Evolutionary conservation across 2,888 invertebrate species (phyloP).

Genomic region (Odontocerum albicorne): DNA sequence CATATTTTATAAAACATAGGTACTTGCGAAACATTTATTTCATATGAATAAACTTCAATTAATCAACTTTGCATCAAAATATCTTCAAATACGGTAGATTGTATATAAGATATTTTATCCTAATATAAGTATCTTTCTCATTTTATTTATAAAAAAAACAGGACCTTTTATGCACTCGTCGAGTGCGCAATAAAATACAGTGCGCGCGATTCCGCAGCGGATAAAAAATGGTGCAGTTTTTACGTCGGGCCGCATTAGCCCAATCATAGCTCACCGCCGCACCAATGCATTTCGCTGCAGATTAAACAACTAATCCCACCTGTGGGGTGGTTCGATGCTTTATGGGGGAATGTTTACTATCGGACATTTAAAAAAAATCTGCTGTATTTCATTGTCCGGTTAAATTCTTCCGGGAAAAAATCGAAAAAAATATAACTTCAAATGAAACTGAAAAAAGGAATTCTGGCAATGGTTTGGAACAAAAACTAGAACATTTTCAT

Average conservation of each 20-base stretch:
- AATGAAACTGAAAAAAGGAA: too few relatives aligned
- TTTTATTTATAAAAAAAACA: too few relatives aligned
- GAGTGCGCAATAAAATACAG: slow-evolving; percentile 1
- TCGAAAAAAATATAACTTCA: not conserved
- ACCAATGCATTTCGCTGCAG: slow-evolving; percentile 48
- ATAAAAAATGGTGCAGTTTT: slow-evolving; percentile 20
- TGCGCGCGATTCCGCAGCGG: slow-evolving; percentile 1
- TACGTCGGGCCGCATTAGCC: slow-evolving; percentile 54
- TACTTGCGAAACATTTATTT: too few relatives aligned
- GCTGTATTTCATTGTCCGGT: not conserved
- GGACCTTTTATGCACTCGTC: too few relatives aligned
- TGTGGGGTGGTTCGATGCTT: slow-evolving; percentile 33
- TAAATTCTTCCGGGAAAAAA: not conserved
- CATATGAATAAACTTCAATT: too few relatives aligned
- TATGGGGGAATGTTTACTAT: not conserved
- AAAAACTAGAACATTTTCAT: too few relatives aligned
- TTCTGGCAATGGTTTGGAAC: too few relatives aligned
- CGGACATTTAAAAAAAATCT: not conserved
- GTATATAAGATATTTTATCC: too few relatives aligned
- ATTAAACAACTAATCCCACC: slow-evolving; percentile 55
- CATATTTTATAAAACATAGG: too few relatives aligned
- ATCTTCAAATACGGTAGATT: too few relatives aligned
- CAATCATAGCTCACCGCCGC: slow-evolving; percentile 51
- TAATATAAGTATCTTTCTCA: too few relatives aligned
- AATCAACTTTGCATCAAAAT: too few relatives aligned